Percentiles rank a stretch among this genome's conserved stretches.
Evolutionary conservation across 2,113 vertebrate genomes (phyloP).

Genomic region (Lagopus muta): DNA sequence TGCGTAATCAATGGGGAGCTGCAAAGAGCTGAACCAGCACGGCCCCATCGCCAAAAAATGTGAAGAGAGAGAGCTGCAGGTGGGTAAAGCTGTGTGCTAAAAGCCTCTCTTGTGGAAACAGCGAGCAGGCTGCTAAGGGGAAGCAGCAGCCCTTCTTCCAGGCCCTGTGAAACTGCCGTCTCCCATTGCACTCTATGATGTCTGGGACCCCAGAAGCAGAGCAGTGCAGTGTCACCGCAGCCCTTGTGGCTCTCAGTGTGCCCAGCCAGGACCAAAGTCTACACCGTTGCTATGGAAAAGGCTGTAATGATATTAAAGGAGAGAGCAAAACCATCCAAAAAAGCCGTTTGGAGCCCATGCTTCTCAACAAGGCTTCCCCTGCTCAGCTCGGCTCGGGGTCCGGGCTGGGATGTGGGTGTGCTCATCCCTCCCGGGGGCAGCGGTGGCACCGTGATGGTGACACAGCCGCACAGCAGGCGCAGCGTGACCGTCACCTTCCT

Average conservation of each 20-base stretch:
- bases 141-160: not conserved
- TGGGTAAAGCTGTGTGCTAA: not conserved
- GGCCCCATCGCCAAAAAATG: constrained; percentile 15
- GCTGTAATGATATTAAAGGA: constrained; percentile 43
- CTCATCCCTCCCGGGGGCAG: not conserved
- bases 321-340: constrained; percentile 20
- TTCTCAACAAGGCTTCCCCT: no score
- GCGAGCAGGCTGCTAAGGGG: not conserved
- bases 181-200: not conserved
- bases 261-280: not conserved
- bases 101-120: not conserved
- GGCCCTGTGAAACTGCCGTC: no score
- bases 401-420: no score
- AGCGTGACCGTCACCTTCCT: not conserved
- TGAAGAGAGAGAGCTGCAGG: not conserved
- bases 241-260: not conserved
- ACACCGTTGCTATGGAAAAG: constrained; percentile 51
- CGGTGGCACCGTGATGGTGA: not conserved
- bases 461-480: not conserved
- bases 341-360: not conserved
- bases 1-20: constrained; percentile 51
- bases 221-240: not conserved
- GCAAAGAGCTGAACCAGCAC: constrained; percentile 77
- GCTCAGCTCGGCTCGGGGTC: no score
- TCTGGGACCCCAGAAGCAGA: not conserved